Evolutionary conservation across 1,140 invertebrate genomes (phyloP).

Genomic region (Drosophila malerkotliana): DNA sequence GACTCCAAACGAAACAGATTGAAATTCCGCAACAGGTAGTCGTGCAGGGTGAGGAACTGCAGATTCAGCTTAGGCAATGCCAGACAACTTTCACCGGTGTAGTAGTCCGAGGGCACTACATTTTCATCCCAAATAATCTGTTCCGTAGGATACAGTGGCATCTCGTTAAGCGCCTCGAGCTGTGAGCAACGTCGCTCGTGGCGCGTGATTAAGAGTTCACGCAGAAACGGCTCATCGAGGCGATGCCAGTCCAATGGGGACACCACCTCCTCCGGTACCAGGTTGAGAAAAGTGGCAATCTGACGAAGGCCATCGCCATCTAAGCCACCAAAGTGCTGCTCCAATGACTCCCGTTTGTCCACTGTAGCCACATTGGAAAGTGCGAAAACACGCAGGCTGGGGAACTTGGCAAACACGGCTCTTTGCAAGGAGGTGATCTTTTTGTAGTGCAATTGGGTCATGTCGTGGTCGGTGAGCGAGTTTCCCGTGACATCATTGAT

Average conservation of each 20-base stretch:
- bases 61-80: conserved; percentile 99
- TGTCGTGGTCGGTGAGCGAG: conserved; percentile 96
- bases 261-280: conserved; percentile 91
- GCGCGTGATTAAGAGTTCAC: conserved; percentile 93
- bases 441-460: conserved; percentile 96
- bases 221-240: conserved; percentile 91
- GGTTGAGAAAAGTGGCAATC: conserved; percentile 93
- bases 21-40: conserved; percentile 99
- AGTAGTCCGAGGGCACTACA: conserved; percentile 98
- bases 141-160: conserved; percentile 99
- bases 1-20: conserved; percentile 99
- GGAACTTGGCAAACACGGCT: conserved; percentile 96
- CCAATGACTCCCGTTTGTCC: conserved; percentile 93
- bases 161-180: conserved; percentile 97
- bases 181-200: conserved; percentile 96
- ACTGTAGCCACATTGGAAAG: conserved; percentile 97
- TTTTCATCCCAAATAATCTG: conserved; percentile 99
- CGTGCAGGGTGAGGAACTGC: conserved; percentile 99
- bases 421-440: conserved; percentile 96
- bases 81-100: conserved; percentile 96
- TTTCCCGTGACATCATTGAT: conserved; percentile 98
- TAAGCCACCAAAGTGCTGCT: conserved; percentile 93
- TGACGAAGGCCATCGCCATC: conserved; percentile 91
- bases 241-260: conserved; percentile 89
- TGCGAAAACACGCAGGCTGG: conserved; percentile 93